Evolutionary conservation across 2,113 vertebrate genomes (phyloP).

Genomic region (Monopterus albus): DNA sequence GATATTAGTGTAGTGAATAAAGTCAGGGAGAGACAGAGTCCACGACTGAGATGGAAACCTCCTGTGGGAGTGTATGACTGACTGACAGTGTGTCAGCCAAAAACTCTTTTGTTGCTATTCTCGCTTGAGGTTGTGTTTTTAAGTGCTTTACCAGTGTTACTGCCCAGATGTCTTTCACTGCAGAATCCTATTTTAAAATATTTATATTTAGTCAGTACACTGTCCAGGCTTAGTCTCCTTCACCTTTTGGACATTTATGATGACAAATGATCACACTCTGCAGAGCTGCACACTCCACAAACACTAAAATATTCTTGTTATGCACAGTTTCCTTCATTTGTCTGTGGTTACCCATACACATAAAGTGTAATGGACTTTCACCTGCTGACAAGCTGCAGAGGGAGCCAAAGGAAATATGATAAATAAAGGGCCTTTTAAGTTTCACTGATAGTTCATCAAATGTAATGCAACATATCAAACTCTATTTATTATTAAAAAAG

Average conservation of each 20-base stretch:
- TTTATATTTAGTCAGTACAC: slow-evolving; percentile 19
- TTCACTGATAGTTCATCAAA: slow-evolving; percentile 21
- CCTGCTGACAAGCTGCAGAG: slow-evolving; percentile 52
- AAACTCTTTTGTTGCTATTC: slow-evolving; percentile 69
- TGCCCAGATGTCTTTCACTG: background rate
- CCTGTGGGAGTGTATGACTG: slow-evolving; percentile 28
- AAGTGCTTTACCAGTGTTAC: slow-evolving; percentile 45
- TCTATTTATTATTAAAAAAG: slow-evolving; percentile 25
- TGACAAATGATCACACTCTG: slow-evolving; percentile 1
- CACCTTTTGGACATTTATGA: slow-evolving; percentile 12
- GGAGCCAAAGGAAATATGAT: slow-evolving; percentile 8
- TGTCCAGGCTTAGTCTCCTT: background rate
- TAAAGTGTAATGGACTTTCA: slow-evolving; percentile 26
- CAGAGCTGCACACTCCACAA: background rate
- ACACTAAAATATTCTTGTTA: slow-evolving; percentile 13
- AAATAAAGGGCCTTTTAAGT: slow-evolving; percentile 21
- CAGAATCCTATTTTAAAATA: slow-evolving; percentile 21
- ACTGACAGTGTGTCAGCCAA: slow-evolving; percentile 61
- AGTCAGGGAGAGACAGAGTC: slow-evolving; percentile 25
- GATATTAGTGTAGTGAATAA: slow-evolving; percentile 14
- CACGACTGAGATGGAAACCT: slow-evolving; percentile 10
- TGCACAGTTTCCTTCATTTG: slow-evolving; percentile 1
- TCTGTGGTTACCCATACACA: slow-evolving; percentile 6
- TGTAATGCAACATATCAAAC: slow-evolving; percentile 19
- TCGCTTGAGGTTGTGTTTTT: slow-evolving; percentile 41